Conservation (phyloP, 2,113 vertebrate species). For the Setophaga petechia region DNA sequence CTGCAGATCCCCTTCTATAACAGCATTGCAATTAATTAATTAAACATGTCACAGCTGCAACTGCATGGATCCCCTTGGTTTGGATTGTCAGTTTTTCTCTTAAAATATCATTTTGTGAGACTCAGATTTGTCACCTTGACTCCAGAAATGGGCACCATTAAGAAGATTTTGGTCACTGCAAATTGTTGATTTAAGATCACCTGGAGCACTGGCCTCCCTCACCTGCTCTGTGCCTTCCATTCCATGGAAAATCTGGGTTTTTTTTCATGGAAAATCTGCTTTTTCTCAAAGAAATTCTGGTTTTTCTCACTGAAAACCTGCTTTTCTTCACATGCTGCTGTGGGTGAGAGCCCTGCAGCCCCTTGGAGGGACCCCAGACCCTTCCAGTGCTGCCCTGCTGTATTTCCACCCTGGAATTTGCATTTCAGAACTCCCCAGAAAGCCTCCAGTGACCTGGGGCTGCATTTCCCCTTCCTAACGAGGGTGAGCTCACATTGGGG, state of each 20-base stretch:
- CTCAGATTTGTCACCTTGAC: background rate
- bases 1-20: background rate
- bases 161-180: background rate
- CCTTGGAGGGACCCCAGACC: background rate
- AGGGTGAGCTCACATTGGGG: background rate
- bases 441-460: background rate
- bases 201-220: background rate
- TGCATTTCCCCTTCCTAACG: background rate
- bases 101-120: background rate
- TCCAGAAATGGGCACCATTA: rapidly evolving
- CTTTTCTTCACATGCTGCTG: background rate
- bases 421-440: background rate
- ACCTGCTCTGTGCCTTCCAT: background rate
- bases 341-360: background rate
- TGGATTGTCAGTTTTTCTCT: background rate
- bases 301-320: background rate
- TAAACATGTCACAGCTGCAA: background rate
- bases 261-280: background rate
- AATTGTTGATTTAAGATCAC: background rate
- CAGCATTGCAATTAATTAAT: background rate
- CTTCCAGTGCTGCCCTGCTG: background rate
- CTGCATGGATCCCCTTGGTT: background rate
- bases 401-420: background rate
- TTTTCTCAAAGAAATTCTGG: background rate
- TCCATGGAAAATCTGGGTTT: background rate